Percentiles rank a stretch among this genome's conserved stretches.
phyloP scores from a whole-genome alignment of 2,888 invertebrate genomes.

The Heliconius ethilla region DNA sequence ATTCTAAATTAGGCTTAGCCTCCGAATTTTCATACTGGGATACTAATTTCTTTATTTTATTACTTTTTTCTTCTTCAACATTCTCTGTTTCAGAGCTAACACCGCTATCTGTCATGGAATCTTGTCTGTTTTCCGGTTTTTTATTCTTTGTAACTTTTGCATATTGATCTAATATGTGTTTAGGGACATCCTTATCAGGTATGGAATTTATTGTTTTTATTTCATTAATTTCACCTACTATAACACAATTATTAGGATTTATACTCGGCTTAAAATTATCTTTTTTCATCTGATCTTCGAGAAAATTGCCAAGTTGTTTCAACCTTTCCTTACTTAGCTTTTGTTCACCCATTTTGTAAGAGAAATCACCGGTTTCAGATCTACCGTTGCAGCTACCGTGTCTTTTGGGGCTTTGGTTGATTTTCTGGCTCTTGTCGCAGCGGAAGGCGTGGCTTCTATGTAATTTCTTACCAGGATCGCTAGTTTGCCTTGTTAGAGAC shows the following conservation, averaged over 20 bases:
- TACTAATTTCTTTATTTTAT: constrained; percentile 60
- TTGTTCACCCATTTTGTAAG: constrained; percentile 66
- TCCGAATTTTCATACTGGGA: constrained; percentile 57
- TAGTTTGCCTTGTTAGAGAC: constrained; percentile 68
- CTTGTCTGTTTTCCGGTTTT: constrained; percentile 62
- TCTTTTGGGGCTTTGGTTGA: constrained; percentile 62
- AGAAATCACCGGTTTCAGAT: constrained; percentile 66
- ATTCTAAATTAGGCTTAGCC: constrained; percentile 57
- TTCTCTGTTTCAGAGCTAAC: constrained; percentile 79
- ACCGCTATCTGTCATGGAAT: constrained; percentile 76
- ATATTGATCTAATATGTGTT: constrained; percentile 75
- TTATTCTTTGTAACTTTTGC: constrained; percentile 73
- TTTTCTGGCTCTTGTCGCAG: constrained; percentile 75
- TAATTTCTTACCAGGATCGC: constrained; percentile 80
- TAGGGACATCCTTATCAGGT: constrained; percentile 70
- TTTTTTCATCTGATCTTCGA: constrained; percentile 75
- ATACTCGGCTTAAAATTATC: constrained; percentile 62
- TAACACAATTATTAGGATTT: constrained; percentile 33
- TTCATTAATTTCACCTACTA: constrained; percentile 51
- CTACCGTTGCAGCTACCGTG: constrained; percentile 71
- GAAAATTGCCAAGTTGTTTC: constrained; percentile 67
- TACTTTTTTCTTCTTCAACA: constrained; percentile 68
- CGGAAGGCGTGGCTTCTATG: constrained; percentile 83
- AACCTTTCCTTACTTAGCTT: constrained; percentile 70
- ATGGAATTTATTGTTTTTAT: constrained; percentile 54